phyloP scores from a whole-genome alignment of 2,888 invertebrate species.

The Dasypogon diadema region DNA sequence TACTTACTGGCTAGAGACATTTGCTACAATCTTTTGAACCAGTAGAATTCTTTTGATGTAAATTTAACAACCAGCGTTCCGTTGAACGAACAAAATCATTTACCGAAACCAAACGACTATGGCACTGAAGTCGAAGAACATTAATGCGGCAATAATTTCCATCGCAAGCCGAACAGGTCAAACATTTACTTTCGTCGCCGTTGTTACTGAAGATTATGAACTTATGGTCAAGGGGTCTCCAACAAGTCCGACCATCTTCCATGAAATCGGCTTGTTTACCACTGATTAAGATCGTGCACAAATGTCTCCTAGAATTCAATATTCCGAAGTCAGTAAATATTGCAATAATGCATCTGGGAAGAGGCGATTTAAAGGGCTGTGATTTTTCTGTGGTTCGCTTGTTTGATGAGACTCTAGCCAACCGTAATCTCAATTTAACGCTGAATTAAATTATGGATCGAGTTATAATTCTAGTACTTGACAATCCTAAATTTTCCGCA shows the following conservation, averaged over 20 bases:
- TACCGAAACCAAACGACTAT: conserved; percentile 66
- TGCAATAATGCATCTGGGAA: background rate
- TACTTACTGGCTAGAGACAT: conserved; percentile 25
- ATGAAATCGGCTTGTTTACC: background rate
- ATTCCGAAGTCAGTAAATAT: background rate
- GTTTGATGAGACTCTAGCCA: conserved; percentile 25
- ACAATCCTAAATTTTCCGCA: background rate
- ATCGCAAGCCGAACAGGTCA: conserved; percentile 19
- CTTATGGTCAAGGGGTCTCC: conserved; percentile 21
- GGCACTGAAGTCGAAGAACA: conserved; percentile 4
- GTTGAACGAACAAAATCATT: conserved; percentile 70
- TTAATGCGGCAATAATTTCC: conserved; percentile 36
- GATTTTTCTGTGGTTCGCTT: background rate
- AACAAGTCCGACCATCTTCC: conserved; percentile 15
- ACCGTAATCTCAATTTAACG: conserved; percentile 41
- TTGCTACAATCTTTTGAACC: conserved; percentile 22
- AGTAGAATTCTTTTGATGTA: conserved; percentile 8
- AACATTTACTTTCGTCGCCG: conserved; percentile 44
- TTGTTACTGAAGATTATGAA: conserved; percentile 1
- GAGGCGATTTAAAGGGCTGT: background rate
- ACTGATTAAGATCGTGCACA: background rate
- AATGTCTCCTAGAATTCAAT: background rate
- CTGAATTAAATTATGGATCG: conserved; percentile 16
- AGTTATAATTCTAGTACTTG: conserved; percentile 1
- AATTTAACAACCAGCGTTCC: conserved; percentile 66